Evolutionary conservation across 2,797 vertebrate genomes (phyloP), one percentile per base, ranked within the genome.

Genomic region (Dendrocincla fuliginosa): DNA sequence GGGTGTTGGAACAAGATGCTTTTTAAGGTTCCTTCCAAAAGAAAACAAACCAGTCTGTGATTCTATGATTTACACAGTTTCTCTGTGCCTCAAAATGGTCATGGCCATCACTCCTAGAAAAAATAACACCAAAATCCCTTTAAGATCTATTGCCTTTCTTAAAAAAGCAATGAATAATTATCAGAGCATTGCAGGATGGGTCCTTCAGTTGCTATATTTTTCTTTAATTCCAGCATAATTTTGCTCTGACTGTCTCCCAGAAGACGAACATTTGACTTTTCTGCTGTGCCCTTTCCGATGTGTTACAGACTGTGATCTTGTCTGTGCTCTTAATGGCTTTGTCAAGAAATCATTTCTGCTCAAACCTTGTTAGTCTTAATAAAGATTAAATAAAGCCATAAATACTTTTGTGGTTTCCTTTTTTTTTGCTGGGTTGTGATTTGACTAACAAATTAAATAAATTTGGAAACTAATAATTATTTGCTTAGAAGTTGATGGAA

Each of bases 361-460:
- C 90, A 89, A 68, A 68, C 81, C 90, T 64, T 89, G 86, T 92
- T 95, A 96, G 90, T 74, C 73, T 83, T 93, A 95, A 89, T 95
- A 94, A 95, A 93, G 80, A 94, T 90, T 93, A 91, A 96, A 94
- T 87, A 93, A 94, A 96, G 70, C 55, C 61, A 94, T 81, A 95
- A 96, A 94, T 93, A 89, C 74, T 83, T 94, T 32, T 82, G 85
- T 76, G 85, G 73, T 84, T 95, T 92, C 59, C 17, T 42, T 42
- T 42, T 42, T 42, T 44, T 93, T 91, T 79, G 69, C 82, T 69
- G 73, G 35, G 47, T 71, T 82, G 76, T 88, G 93, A 93, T 94
- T 88, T 95, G 84, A 89, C 92, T 93, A 93, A 96, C 41, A 92
- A 91, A 94, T 94, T 93, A 49, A 93, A 95, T 97, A 95, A 80